These are phyloP conservation scores for Parnassius mnemosyne DNA, from an alignment of 2,888 invertebrate genomes.

Conservation along the genomic window DNA sequence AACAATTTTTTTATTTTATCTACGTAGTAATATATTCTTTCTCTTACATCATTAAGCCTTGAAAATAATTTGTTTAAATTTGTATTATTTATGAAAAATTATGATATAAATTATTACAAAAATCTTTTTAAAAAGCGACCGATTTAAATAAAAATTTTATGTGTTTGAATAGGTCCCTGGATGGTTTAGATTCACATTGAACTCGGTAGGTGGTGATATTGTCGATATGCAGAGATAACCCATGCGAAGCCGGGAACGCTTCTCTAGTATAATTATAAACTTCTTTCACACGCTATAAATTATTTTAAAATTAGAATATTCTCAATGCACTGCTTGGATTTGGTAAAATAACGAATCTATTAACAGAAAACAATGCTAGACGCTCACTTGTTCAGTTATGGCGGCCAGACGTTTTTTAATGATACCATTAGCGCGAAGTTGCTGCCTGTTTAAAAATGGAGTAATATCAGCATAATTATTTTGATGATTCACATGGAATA, in stretches of 20 bases:
- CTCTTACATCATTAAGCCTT: no score
- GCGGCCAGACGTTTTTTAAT: conserved; percentile 24
- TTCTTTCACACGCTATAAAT: conserved; percentile 15
- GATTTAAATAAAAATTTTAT: no score
- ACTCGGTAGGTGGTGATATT: no score
- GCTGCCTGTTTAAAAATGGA: conserved; percentile 20
- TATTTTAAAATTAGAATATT: conserved; percentile 14
- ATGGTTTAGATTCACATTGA: no score
- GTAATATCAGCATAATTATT: conserved; percentile 23
- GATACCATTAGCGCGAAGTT: conserved; percentile 17
- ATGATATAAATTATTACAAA: conserved; percentile 3
- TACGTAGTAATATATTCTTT: no score
- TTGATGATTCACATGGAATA: conserved; percentile 12
- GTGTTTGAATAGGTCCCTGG: no score
- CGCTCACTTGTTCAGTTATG: conserved; percentile 15
- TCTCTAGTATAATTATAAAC: not conserved
- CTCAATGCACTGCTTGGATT: conserved; percentile 7
- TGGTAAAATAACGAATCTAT: conserved; percentile 3
- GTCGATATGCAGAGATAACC: no score
- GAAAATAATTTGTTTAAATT: no score
- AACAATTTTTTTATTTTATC: no score
- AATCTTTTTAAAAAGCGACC: not conserved
- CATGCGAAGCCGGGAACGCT: no score
- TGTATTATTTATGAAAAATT: not conserved
- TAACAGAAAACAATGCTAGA: conserved; percentile 19